Conservation (phyloP, 2,888 invertebrate species). For the Metopia argyrocephala region DNA sequence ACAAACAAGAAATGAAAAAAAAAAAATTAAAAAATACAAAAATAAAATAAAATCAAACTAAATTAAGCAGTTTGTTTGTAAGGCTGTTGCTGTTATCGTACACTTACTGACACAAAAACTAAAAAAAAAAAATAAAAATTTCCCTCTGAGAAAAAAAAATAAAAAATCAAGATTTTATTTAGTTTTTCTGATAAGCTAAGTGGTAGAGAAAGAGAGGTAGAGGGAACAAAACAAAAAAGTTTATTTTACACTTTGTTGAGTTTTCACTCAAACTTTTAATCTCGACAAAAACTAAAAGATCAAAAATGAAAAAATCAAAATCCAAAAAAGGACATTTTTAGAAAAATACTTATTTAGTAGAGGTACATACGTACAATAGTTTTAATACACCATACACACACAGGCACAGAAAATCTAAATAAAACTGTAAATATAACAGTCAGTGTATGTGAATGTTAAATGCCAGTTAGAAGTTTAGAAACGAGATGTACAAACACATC, state of each 20-base stretch:
- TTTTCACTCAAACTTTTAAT: slow-evolving; percentile 54
- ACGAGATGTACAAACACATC: slow-evolving; percentile 7
- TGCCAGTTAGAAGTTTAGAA: slow-evolving; percentile 36
- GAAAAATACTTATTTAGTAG: slow-evolving; percentile 26
- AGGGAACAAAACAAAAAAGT: slow-evolving; percentile 13
- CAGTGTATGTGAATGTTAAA: neutral
- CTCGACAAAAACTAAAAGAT: slow-evolving; percentile 20
- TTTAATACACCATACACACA: neutral
- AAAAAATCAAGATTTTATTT: slow-evolving; percentile 60
- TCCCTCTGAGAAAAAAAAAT: slow-evolving; percentile 9
- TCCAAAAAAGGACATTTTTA: slow-evolving; percentile 42
- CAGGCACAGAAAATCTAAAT: neutral
- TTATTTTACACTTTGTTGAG: slow-evolving; percentile 58
- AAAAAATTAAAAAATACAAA: slow-evolving; percentile 18
- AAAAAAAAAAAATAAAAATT: neutral
- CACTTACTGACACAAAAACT: no score
- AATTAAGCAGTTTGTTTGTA: slow-evolving; percentile 47
- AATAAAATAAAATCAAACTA: slow-evolving; percentile 48
- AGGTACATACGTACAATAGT: neutral
- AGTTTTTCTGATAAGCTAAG: slow-evolving; percentile 17
- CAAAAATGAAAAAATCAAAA: slow-evolving; percentile 3
- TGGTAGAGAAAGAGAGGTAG: neutral
- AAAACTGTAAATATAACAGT: neutral
- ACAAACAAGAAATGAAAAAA: neutral
- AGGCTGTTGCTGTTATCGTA: no score